Percentiles rank a stretch among this genome's conserved stretches.
These are phyloP conservation scores for Siderastrea siderea DNA, from an alignment of 92 coral and sea anemone genomes.

Conservation along the genomic window DNA sequence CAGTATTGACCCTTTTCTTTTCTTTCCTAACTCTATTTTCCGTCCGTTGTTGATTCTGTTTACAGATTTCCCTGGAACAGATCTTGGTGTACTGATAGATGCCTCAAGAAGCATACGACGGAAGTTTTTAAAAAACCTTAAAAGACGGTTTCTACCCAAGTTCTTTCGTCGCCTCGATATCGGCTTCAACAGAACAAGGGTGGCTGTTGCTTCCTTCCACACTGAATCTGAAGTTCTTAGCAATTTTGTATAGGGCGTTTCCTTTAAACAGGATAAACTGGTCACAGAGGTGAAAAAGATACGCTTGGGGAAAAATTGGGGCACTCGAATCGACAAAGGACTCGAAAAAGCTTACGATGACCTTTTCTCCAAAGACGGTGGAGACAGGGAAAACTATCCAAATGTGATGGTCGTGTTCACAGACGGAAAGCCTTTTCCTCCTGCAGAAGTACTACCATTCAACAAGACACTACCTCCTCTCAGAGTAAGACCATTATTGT, in stretches of 20 bases:
- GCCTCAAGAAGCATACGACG: neutral
- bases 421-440: conserved; percentile 9
- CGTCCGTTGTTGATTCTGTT: too few relatives aligned
- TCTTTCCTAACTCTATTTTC: neutral
- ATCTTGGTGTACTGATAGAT: neutral
- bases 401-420: conserved; percentile 9
- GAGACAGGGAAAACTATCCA: neutral
- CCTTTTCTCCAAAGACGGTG: conserved; percentile 4
- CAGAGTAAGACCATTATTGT: neutral
- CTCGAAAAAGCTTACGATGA: neutral
- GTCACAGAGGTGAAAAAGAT: neutral
- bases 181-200: neutral
- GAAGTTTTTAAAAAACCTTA: too few relatives aligned
- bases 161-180: neutral
- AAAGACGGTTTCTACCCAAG: neutral
- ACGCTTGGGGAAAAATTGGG: neutral
- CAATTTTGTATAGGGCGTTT: neutral
- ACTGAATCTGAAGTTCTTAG: neutral
- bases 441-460: neutral
- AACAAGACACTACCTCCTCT: conserved; percentile 9
- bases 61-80: neutral
- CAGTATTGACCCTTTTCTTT: too few relatives aligned
- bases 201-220: neutral
- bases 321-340: conserved; percentile 8
- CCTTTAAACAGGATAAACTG: neutral